Evolutionary conservation across 2,888 invertebrate genomes (phyloP).

Genomic region (Torymus texanus): DNA sequence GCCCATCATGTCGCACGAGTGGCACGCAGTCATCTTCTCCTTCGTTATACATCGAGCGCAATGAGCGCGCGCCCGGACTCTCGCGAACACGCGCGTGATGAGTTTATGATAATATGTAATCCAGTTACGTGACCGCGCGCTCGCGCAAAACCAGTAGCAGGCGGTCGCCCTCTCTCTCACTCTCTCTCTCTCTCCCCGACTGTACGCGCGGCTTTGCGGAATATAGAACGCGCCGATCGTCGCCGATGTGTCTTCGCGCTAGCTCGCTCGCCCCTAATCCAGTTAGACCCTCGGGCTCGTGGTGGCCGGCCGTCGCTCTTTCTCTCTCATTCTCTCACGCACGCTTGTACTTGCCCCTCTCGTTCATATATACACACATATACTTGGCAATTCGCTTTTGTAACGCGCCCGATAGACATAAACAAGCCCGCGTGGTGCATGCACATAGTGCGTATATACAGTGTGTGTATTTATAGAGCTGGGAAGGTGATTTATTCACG

Average conservation of each 20-base stretch:
- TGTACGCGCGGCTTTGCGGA: background rate
- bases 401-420: too few species aligned
- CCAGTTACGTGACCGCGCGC: constrained; percentile 54
- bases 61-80: background rate
- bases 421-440: too few species aligned
- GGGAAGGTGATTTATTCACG: too few species aligned
- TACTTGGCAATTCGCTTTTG: too few species aligned
- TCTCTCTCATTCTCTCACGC: background rate
- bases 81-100: constrained; percentile 21
- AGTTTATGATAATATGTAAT: constrained; percentile 63
- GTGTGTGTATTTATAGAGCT: too few species aligned
- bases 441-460: too few species aligned
- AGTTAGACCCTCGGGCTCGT: constrained; percentile 56
- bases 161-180: too few species aligned
- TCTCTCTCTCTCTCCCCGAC: too few species aligned
- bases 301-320: constrained; percentile 58
- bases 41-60: too few species aligned
- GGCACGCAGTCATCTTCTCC: too few species aligned
- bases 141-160: background rate
- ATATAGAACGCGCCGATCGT: constrained; percentile 33
- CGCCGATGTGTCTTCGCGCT: background rate
- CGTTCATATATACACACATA: too few species aligned
- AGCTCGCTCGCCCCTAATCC: constrained; percentile 33
- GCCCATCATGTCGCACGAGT: background rate
- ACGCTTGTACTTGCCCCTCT: too few species aligned